Conservation (phyloP, 2,888 invertebrate genomes). For the Perithous albicinctus region DNA sequence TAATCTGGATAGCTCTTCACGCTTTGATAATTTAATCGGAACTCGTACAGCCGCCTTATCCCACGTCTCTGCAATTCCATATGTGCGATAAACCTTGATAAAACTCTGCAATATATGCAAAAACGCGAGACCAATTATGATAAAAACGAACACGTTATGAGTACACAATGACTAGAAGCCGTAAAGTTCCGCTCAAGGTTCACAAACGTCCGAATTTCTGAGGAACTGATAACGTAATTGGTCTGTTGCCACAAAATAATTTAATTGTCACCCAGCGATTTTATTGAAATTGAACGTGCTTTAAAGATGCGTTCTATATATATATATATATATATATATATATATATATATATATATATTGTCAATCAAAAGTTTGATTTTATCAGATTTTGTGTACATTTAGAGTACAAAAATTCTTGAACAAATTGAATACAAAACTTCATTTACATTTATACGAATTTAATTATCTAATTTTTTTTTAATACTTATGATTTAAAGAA, state of each 20-base stretch:
- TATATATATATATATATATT: too few species aligned
- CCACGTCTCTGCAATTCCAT: not conserved
- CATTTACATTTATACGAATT: too few species aligned
- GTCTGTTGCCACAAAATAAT: too few species aligned
- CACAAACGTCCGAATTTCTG: not conserved
- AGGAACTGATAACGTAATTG: conserved; percentile 15
- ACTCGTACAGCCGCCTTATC: not conserved
- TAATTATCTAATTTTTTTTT: too few species aligned
- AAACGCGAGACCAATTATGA: not conserved
- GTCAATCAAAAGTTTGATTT: too few species aligned
- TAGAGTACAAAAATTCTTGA: too few species aligned
- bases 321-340: too few species aligned
- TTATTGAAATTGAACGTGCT: not conserved
- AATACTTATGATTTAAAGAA: too few species aligned
- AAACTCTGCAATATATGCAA: not conserved
- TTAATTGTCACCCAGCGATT: too few species aligned
- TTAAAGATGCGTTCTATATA: too few species aligned
- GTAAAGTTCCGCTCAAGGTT: conserved; percentile 13
- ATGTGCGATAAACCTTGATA: not conserved
- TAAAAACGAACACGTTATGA: not conserved
- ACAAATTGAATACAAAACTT: too few species aligned
- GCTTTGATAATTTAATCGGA: not conserved
- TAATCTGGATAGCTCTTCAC: not conserved
- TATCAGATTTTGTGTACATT: too few species aligned
- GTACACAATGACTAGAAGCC: not conserved